Conservation (phyloP, 2,888 invertebrate species). For the Proisotoma minuta region DNA sequence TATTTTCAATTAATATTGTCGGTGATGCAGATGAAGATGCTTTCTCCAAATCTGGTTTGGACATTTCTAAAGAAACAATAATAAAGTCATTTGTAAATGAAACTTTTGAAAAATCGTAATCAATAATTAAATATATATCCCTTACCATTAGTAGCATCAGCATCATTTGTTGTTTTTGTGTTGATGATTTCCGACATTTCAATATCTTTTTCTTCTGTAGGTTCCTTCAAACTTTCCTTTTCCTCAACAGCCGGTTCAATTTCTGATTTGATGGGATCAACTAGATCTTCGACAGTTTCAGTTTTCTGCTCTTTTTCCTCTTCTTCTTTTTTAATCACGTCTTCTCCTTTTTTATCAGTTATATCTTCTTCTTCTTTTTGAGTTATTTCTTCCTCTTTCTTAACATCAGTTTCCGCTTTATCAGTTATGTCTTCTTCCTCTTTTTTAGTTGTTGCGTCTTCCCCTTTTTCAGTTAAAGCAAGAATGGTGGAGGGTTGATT, state of each 20-base stretch:
- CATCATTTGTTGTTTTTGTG: background rate
- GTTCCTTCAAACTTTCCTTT: background rate
- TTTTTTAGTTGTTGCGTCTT: background rate
- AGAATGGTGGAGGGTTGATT: background rate
- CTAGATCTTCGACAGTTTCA: background rate
- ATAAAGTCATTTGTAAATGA: too few species aligned
- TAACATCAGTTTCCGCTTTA: background rate
- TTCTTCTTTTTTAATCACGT: background rate
- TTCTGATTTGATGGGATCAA: conserved; percentile 10
- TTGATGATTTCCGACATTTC: background rate
- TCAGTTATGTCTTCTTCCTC: background rate
- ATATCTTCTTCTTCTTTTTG: too few species aligned
- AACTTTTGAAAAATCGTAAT: too few species aligned
- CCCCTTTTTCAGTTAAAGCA: background rate
- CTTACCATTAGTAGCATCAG: background rate
- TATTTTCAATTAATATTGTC: too few species aligned
- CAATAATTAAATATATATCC: too few species aligned
- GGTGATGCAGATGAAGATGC: too few species aligned
- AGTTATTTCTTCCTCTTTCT: background rate
- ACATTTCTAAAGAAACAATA: too few species aligned
- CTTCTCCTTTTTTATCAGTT: background rate
- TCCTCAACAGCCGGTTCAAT: background rate
- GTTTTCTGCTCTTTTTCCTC: conserved; percentile 3
- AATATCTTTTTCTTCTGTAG: background rate
- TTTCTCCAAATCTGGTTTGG: too few species aligned